A percentile compares a stretch with the other conserved stretches of the same genome.
These are phyloP conservation scores for Penelope pileata DNA, from an alignment of 2,113 vertebrate species.

Conservation along the genomic window DNA sequence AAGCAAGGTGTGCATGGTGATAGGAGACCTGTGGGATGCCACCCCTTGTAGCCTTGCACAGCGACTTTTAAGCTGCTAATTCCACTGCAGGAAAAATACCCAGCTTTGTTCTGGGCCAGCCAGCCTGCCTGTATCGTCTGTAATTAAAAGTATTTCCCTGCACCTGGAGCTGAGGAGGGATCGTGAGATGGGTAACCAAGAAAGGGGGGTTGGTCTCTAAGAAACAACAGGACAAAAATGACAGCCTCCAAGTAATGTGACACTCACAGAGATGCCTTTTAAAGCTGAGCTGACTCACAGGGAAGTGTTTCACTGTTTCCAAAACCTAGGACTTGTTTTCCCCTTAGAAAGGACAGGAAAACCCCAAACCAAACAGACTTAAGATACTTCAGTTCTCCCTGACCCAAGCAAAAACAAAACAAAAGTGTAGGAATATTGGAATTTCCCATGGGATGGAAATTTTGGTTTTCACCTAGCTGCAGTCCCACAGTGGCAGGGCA, in stretches of 20 bases:
- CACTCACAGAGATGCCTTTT: background rate
- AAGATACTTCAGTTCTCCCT: background rate
- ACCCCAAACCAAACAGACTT: slow-evolving; percentile 35
- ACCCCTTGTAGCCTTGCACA: background rate
- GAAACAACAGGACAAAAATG: background rate
- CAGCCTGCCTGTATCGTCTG: background rate
- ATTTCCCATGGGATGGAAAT: slow-evolving; percentile 13
- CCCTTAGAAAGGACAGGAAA: slow-evolving; percentile 28
- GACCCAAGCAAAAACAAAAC: background rate
- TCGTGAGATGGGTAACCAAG: background rate
- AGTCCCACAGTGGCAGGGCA: background rate
- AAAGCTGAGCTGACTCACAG: slow-evolving; percentile 28
- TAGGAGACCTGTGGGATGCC: background rate
- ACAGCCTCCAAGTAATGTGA: background rate
- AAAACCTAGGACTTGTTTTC: slow-evolving; percentile 19
- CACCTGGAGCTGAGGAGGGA: background rate
- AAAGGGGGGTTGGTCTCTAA: background rate
- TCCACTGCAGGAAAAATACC: background rate
- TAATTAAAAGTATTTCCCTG: background rate
- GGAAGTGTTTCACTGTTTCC: slow-evolving; percentile 29
- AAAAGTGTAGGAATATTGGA: background rate
- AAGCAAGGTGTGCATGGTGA: background rate
- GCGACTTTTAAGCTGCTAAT: background rate
- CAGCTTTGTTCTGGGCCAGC: background rate
- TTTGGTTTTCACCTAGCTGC: background rate